Percentiles rank a stretch among this genome's conserved stretches.
These are phyloP conservation scores for Symphodus melops DNA, from an alignment of 2,113 vertebrate genomes.

Conservation along the genomic window DNA sequence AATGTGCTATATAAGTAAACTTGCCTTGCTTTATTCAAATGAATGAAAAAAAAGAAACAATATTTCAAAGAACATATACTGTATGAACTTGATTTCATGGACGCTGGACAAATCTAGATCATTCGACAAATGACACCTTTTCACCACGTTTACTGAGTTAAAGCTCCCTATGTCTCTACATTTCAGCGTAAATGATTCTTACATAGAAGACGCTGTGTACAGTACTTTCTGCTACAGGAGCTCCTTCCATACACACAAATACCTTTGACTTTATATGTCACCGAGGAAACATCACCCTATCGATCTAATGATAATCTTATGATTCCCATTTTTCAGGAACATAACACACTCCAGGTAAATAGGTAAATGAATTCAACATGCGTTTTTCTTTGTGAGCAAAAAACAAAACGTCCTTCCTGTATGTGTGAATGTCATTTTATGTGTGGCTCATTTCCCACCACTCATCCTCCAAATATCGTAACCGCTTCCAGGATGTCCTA, in stretches of 20 bases:
- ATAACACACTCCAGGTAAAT: neutral
- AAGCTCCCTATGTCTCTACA: too few species aligned
- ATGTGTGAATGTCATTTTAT: neutral
- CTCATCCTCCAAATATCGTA: slow-evolving; percentile 28
- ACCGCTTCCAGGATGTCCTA: slow-evolving; percentile 60
- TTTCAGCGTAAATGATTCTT: too few species aligned
- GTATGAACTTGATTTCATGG: too few species aligned
- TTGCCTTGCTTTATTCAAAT: too few species aligned
- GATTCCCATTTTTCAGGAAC: neutral
- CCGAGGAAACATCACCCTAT: neutral
- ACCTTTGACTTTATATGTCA: neutral
- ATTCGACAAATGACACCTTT: too few species aligned
- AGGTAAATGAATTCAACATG: neutral
- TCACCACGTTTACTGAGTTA: too few species aligned
- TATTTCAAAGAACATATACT: too few species aligned
- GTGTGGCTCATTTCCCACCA: slow-evolving; percentile 1
- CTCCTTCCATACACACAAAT: too few species aligned
- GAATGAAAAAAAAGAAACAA: too few species aligned
- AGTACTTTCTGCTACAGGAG: neutral
- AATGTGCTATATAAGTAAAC: too few species aligned
- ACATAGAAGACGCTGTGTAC: too few species aligned
- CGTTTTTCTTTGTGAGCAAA: neutral
- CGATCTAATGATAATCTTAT: neutral
- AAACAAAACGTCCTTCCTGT: neutral
- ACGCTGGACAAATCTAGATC: too few species aligned